Evolutionary conservation across 2,797 vertebrate genomes (phyloP).

Genomic region (Psittacula derbiana): DNA sequence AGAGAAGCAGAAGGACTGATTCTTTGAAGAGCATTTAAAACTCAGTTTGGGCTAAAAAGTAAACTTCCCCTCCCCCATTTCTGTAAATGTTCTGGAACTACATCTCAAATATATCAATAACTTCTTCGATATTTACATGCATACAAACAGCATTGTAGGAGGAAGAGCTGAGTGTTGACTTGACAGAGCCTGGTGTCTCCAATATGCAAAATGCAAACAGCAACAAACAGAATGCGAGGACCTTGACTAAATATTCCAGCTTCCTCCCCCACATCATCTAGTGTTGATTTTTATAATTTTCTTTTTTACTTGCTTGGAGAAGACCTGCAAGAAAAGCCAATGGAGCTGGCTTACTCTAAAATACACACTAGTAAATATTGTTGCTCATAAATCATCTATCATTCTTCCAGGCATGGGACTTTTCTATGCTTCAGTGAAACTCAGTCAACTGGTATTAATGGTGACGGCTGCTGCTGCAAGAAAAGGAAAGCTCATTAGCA

Average conservation of each 20-base stretch:
- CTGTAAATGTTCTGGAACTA: background rate
- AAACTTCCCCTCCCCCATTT: background rate
- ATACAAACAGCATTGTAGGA: background rate
- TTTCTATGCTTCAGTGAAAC: conserved; percentile 62
- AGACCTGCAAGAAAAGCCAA: conserved; percentile 33
- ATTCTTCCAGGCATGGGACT: conserved; percentile 59
- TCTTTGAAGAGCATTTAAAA: background rate
- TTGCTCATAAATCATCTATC: conserved; percentile 68
- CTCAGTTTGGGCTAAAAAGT: background rate
- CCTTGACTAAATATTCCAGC: conserved; percentile 39
- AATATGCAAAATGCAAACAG: conserved; percentile 19
- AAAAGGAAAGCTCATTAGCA: conserved; percentile 45
- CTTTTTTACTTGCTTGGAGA: conserved; percentile 12
- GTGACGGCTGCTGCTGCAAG: conserved; percentile 28
- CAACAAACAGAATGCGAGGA: conserved; percentile 13
- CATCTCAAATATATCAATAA: background rate
- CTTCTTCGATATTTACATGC: background rate
- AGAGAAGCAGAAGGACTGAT: background rate
- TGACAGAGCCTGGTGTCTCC: background rate
- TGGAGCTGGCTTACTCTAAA: conserved; percentile 31
- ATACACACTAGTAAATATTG: conserved; percentile 54
- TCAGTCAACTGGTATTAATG: conserved; percentile 65
- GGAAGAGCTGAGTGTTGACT: conserved; percentile 15
- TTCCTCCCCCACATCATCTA: conserved; percentile 15
- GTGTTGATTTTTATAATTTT: conserved; percentile 33